These are phyloP conservation scores for Sinhomidia bicolor DNA, from an alignment of 2,888 invertebrate genomes.

Conservation along the genomic window DNA sequence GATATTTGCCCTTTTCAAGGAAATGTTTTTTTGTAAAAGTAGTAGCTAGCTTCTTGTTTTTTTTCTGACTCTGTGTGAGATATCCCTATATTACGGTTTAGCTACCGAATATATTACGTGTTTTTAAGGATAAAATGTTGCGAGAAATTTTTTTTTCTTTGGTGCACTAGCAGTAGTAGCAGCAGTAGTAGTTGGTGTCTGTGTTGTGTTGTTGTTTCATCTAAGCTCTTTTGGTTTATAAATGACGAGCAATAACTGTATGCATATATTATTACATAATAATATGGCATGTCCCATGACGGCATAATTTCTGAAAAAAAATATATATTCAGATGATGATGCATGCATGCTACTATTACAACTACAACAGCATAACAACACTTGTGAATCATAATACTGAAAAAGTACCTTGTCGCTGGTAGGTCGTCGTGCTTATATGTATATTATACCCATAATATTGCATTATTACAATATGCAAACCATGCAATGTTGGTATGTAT, in stretches of 20 bases:
- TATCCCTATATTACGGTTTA: background rate
- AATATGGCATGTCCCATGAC: conserved; percentile 62
- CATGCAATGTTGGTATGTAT: background rate
- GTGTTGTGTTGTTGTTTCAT: background rate
- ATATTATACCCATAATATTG: background rate
- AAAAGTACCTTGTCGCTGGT: background rate
- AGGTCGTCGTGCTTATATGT: too few relatives aligned
- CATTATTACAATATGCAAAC: conserved; percentile 13
- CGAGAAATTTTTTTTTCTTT: conserved; percentile 22
- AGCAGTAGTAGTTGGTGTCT: too few relatives aligned
- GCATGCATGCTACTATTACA: too few relatives aligned
- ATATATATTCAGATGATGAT: conserved; percentile 14
- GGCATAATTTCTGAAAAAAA: conserved; percentile 41
- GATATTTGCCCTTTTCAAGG: conserved; percentile 44
- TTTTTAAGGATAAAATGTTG: conserved; percentile 1
- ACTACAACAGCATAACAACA: conserved; percentile 8
- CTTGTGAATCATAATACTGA: background rate
- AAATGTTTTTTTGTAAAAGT: background rate
- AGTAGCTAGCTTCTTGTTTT: background rate
- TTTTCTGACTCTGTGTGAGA: background rate
- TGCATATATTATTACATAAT: conserved; percentile 59
- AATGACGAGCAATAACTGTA: conserved; percentile 59
- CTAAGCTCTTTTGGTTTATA: conserved; percentile 38
- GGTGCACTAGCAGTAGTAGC: conserved; percentile 24
- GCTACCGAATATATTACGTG: background rate